Percentiles rank a stretch among this genome's conserved stretches.
phyloP scores from a whole-genome alignment of 2,888 invertebrate species.

The Lissocephala sabroskyi region DNA sequence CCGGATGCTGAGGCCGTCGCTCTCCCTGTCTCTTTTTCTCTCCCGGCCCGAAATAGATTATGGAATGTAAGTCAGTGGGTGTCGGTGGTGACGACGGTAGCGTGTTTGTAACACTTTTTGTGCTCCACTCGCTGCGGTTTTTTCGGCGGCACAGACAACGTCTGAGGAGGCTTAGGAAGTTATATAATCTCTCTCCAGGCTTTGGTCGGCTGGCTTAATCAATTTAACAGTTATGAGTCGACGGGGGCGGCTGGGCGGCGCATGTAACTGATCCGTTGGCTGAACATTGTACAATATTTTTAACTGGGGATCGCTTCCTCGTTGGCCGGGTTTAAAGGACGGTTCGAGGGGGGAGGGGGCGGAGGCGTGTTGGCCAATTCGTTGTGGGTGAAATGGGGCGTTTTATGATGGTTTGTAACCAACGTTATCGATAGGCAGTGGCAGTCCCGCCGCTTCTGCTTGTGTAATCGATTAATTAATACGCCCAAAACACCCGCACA shows the following conservation, averaged over 20 bases:
- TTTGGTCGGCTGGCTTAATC: neutral
- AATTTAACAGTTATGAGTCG: conserved; percentile 46
- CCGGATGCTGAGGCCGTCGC: conserved; percentile 46
- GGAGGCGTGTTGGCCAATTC: too few species aligned
- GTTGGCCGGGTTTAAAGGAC: neutral
- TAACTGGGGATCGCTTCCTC: neutral
- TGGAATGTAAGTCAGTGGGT: conserved; percentile 58
- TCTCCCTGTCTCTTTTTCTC: conserved; percentile 5
- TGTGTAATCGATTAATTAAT: too few species aligned
- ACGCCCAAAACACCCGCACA: too few species aligned
- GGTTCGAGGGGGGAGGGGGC: too few species aligned
- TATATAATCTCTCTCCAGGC: conserved; percentile 42
- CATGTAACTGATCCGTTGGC: conserved; percentile 6
- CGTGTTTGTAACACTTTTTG: conserved; percentile 57
- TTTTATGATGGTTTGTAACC: too few species aligned
- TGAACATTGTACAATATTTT: conserved; percentile 3
- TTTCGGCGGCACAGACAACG: too few species aligned
- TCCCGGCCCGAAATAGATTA: conserved; percentile 41
- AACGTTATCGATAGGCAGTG: too few species aligned
- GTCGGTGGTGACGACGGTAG: conserved; percentile 34
- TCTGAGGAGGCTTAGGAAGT: conserved; percentile 60
- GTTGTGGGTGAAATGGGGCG: too few species aligned
- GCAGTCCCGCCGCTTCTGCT: too few species aligned
- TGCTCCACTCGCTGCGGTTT: neutral
- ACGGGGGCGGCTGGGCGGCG: neutral